phyloP scores from a whole-genome alignment of 2,113 vertebrate species.

The Macroglossus sobrinus region DNA sequence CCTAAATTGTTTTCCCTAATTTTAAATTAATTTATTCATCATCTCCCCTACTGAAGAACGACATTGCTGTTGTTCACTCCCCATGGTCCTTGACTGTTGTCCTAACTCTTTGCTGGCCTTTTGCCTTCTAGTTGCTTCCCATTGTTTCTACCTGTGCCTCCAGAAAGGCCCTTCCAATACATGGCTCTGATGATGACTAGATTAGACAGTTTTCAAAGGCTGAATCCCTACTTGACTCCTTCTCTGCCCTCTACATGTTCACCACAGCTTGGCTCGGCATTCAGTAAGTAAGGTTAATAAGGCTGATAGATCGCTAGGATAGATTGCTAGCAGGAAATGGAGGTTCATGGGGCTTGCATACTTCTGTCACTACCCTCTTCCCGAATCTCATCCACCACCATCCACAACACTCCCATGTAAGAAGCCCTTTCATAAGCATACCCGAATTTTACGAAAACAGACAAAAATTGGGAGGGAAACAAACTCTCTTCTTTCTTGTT shows the following conservation, averaged over 20 bases:
- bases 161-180: not conserved
- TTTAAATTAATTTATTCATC: not conserved
- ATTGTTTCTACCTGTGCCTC: not conserved
- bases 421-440: not conserved
- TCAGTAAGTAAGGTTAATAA: not conserved
- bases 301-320: no score
- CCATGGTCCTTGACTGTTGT: no score
- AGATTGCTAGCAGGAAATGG: not conserved
- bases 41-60: not conserved
- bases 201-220: not conserved
- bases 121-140: not conserved
- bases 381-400: not conserved
- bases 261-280: rapidly evolving
- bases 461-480: not conserved
- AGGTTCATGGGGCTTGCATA: not conserved
- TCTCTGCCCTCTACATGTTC: not conserved
- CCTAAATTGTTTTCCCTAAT: not conserved
- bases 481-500: not conserved
- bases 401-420: not conserved
- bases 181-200: not conserved
- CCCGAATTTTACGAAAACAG: not conserved
- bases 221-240: not conserved
- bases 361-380: not conserved
- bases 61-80: not conserved
- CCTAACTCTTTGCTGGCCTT: not conserved